Base-by-base conservation (phyloP, 2,797 vertebrate genomes). In the Picus viridis region DNA sequence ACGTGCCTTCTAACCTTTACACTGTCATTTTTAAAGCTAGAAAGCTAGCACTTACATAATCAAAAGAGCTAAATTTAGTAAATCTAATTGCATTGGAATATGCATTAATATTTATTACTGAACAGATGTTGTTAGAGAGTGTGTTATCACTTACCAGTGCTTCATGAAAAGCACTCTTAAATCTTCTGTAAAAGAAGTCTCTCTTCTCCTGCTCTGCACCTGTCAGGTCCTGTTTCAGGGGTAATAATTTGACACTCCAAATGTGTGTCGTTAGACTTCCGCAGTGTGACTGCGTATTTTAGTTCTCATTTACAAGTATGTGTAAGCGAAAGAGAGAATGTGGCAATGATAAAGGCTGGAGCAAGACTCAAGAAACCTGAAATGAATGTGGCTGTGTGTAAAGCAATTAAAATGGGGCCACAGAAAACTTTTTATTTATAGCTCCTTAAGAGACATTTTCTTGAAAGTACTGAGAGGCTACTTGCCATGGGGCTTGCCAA, bases 381-480 rank as follows among this genome's bases (percentile, higher is more conserved):
- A 76, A 15, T 54, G 8, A 22, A 20, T 2, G 0, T 34, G 77
- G n/a, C 68, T 64, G 0, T 6, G n/a, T 71, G 4, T 72, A 49
- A 80, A 83, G 83, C 58, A 56, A 49, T 79, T 77, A 47, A 91
- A 88, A 43, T 14, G 2, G 30, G 79, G 62, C 62, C 82, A 56
- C 74, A 58, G 43, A 43, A 90, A 88, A 71, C 70, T 93, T 68
- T 90, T 87, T 92, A 95, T 94, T 93, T 94, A 83, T 54, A 92
- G 72, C 88, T 92, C 62, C 73, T 69, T 67, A 64, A 80, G 75
- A 90, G 82, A 90, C 58, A 83, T 94, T 39, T 74, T 94, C 83
- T 91, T 61, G 63, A 85, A 86, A 89, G 70, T 23, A 72, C 24
- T 13, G 47, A 19, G 63, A 49, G 58, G 51, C 26, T 64, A 20